These are phyloP conservation scores for Oceanodroma leucorhoa DNA, from an alignment of 2,797 vertebrate genomes.

Conservation along the genomic window DNA sequence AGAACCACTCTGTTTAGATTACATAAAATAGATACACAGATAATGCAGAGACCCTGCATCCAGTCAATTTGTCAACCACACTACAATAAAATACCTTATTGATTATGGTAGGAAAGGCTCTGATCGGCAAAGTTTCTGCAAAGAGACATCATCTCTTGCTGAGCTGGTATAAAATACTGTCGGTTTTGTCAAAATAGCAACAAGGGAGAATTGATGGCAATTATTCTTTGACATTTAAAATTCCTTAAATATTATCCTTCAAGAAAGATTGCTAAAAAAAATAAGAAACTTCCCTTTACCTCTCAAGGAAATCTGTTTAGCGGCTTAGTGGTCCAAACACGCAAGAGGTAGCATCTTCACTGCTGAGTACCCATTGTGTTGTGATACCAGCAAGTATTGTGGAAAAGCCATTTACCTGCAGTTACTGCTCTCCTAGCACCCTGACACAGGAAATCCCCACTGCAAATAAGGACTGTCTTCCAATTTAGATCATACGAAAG, in stretches of 20 bases:
- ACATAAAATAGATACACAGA: neutral
- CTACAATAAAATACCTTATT: neutral
- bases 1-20: neutral
- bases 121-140: neutral
- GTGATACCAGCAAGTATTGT: neutral
- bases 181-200: neutral
- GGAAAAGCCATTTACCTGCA: neutral
- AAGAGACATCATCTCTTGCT: neutral
- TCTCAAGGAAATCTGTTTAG: neutral
- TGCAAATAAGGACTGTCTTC: neutral
- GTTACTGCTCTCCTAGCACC: neutral
- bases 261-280: neutral
- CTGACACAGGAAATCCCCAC: neutral
- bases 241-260: neutral
- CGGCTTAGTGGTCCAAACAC: neutral
- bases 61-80: neutral
- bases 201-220: neutral
- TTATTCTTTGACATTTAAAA: neutral
- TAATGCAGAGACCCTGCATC: neutral
- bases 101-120: neutral
- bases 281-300: neutral
- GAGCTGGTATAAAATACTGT: neutral
- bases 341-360: neutral
- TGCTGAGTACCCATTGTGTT: neutral
- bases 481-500: neutral